A percentile compares a stretch with the other conserved stretches of the same genome.
Evolutionary conservation across 2,113 vertebrate species (phyloP).

Genomic region (Nesoenas mayeri): DNA sequence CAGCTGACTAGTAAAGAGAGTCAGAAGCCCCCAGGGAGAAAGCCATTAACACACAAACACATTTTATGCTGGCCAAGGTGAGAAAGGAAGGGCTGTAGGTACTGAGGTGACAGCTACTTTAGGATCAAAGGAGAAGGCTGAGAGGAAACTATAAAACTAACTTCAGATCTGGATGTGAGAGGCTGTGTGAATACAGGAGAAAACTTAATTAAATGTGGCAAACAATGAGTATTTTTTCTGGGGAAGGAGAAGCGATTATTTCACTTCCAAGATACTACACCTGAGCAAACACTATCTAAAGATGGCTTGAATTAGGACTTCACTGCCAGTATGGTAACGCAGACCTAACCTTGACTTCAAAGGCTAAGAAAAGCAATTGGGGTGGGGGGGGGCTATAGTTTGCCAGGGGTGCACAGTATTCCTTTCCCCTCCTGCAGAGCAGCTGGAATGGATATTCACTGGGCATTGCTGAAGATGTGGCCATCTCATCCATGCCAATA

Average conservation of each 20-base stretch:
- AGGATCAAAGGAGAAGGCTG: conserved; percentile 51
- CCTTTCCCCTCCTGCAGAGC: background rate
- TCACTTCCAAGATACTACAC: conserved; percentile 53
- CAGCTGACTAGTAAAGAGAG: conserved; percentile 35
- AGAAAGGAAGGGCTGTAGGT: conserved; percentile 55
- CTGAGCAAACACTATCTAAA: conserved; percentile 62
- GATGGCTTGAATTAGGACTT: conserved; percentile 17
- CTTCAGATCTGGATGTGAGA: conserved; percentile 30
- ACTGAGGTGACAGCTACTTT: conserved; percentile 56
- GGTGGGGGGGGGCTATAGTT: background rate
- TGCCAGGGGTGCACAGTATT: background rate
- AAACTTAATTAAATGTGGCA: conserved; percentile 64
- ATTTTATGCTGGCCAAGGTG: conserved; percentile 59
- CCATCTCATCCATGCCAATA: background rate
- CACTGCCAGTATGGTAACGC: background rate
- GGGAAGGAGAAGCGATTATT: conserved; percentile 3
- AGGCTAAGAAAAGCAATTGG: background rate
- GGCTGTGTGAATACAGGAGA: background rate
- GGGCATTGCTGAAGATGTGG: background rate
- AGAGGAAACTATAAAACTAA: conserved; percentile 63
- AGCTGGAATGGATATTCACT: background rate
- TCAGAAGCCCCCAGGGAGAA: conserved; percentile 12
- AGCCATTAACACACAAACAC: conserved; percentile 62
- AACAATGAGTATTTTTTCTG: conserved; percentile 59
- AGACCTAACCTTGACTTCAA: conserved; percentile 8